Percentiles rank a stretch among this genome's conserved stretches.
Conservation (phyloP, 2,113 vertebrate genomes). For the Podarcis cretensis region DNA sequence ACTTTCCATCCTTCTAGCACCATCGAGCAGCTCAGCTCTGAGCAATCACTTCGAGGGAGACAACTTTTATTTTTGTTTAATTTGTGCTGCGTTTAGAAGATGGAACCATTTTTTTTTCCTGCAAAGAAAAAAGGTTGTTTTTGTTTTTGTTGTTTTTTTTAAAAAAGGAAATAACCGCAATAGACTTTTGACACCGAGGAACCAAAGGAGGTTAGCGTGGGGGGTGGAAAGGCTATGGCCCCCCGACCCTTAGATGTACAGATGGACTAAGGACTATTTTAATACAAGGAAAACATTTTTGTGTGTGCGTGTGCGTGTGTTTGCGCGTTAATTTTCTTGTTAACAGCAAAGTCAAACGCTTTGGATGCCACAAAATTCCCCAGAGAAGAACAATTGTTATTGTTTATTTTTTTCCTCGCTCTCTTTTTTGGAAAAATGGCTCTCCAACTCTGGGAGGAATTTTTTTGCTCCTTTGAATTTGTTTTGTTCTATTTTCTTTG, state of each 20-base stretch:
- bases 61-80: neutral
- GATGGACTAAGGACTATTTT: constrained; percentile 51
- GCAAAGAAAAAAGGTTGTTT: constrained; percentile 59
- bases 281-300: constrained; percentile 44
- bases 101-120: constrained; percentile 56
- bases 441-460: neutral
- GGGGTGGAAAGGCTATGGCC: constrained; percentile 39
- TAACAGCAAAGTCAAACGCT: constrained; percentile 24
- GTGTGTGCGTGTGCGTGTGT: constrained; percentile 40
- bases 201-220: constrained; percentile 74
- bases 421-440: neutral
- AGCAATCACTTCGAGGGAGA: constrained; percentile 25
- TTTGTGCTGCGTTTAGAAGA: constrained; percentile 43
- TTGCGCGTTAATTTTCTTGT: constrained; percentile 35
- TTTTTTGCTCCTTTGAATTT: constrained; percentile 23
- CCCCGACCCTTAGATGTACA: constrained; percentile 16
- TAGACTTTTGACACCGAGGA: constrained; percentile 66
- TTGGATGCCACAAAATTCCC: constrained; percentile 2
- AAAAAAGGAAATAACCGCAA: constrained; percentile 41
- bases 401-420: neutral
- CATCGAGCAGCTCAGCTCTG: constrained; percentile 8
- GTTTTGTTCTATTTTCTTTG: constrained; percentile 52
- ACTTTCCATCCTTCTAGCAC: constrained; percentile 3
- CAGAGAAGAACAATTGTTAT: constrained; percentile 22
- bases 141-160: constrained; percentile 63